Evolutionary conservation across 1,140 invertebrate genomes (phyloP).

Genomic region (Berghia stephanieae): DNA sequence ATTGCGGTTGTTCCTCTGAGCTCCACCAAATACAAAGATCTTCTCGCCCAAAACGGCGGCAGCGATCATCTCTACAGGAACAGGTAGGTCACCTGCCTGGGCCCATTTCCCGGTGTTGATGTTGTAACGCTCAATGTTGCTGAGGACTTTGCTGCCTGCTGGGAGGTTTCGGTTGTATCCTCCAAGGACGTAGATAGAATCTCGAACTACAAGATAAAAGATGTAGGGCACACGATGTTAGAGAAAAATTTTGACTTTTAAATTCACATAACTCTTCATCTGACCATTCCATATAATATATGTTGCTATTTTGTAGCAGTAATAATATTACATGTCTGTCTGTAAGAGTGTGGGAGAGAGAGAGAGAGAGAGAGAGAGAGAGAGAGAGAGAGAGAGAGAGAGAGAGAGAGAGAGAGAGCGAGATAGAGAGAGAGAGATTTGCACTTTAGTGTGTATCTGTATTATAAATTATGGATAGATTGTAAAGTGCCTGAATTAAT

Average conservation of each 20-base stretch:
- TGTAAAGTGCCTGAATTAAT: too few relatives aligned
- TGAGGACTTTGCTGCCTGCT: slow-evolving; percentile 40
- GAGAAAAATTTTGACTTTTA: background rate
- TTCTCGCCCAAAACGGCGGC: slow-evolving; percentile 51
- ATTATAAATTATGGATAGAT: too few relatives aligned
- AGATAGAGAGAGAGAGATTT: too few relatives aligned
- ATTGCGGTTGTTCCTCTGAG: slow-evolving; percentile 51
- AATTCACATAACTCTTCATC: background rate
- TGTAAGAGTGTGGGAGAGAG: too few relatives aligned
- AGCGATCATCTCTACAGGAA: slow-evolving; percentile 50
- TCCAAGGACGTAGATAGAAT: slow-evolving; percentile 32
- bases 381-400: too few relatives aligned
- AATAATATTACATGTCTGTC: too few relatives aligned
- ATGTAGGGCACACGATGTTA: too few relatives aligned
- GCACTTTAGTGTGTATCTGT: too few relatives aligned
- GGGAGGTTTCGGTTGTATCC: slow-evolving; percentile 39
- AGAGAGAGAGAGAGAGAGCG: too few relatives aligned
- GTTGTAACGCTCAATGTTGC: slow-evolving; percentile 51
- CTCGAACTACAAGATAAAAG: background rate
- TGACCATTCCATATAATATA: slow-evolving; percentile 39
- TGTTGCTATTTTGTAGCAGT: too few relatives aligned
- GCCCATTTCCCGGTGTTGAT: slow-evolving; percentile 50
- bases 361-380: too few relatives aligned
- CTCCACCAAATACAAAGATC: slow-evolving; percentile 54
- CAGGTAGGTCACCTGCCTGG: slow-evolving; percentile 45